These are phyloP conservation scores for Somateria mollissima DNA, from an alignment of 2,797 vertebrate genomes.

Conservation along the genomic window DNA sequence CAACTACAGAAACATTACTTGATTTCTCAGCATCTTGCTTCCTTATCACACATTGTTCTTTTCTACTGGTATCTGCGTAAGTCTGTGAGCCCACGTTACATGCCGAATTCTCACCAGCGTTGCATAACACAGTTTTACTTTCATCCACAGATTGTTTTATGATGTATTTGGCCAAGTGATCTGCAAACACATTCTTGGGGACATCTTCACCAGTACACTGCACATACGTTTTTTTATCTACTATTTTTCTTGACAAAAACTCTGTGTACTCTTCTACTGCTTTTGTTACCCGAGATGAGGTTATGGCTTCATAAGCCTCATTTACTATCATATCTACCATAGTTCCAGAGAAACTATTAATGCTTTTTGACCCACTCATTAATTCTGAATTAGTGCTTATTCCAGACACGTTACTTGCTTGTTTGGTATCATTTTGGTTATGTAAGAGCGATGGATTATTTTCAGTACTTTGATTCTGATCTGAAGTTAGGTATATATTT, in stretches of 20 bases:
- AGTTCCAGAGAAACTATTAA: slow-evolving; percentile 85
- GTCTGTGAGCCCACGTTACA: slow-evolving; percentile 11
- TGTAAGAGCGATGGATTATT: slow-evolving; percentile 20
- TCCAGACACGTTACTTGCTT: slow-evolving; percentile 12
- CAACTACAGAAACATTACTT: slow-evolving; percentile 39
- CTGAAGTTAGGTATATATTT: slow-evolving; percentile 68
- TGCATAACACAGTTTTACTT: slow-evolving; percentile 63
- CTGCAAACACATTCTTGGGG: slow-evolving; percentile 69
- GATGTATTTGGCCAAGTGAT: slow-evolving; percentile 74
- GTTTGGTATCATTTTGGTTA: slow-evolving; percentile 27
- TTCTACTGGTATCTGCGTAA: neutral
- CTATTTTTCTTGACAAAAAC: slow-evolving; percentile 81
- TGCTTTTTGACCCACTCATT: neutral
- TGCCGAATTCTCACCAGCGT: slow-evolving; percentile 47
- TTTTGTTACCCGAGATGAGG: slow-evolving; percentile 84
- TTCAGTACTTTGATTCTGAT: slow-evolving; percentile 23
- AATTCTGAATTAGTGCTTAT: slow-evolving; percentile 59
- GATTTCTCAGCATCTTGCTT: slow-evolving; percentile 53
- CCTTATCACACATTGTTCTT: slow-evolving; percentile 23
- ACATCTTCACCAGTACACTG: slow-evolving; percentile 54
- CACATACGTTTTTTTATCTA: slow-evolving; percentile 56
- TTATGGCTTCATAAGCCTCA: slow-evolving; percentile 90
- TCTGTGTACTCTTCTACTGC: slow-evolving; percentile 84
- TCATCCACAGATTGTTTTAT: slow-evolving; percentile 74
- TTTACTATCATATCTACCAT: slow-evolving; percentile 91